phyloP scores from a whole-genome alignment of 2,113 vertebrate genomes.

The Saguinus imperator region DNA sequence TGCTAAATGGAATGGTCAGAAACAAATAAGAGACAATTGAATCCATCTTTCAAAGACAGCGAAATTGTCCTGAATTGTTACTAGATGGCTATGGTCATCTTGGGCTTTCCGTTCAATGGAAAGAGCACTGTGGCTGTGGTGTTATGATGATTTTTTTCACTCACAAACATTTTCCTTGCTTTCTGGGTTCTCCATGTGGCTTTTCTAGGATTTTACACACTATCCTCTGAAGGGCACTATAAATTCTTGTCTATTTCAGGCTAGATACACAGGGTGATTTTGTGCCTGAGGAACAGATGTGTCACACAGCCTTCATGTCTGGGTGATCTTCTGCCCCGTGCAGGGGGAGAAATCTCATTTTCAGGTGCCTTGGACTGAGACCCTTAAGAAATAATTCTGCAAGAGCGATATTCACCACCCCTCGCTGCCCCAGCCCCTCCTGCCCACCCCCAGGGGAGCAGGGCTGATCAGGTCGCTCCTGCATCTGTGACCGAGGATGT shows the following conservation, averaged over 20 bases:
- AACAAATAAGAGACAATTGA: slow-evolving; percentile 30
- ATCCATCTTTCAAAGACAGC: background rate
- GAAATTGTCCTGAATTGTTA: slow-evolving; percentile 22
- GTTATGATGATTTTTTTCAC: background rate
- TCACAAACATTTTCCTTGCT: background rate
- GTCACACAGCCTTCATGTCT: slow-evolving; percentile 66
- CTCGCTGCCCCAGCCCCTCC: background rate
- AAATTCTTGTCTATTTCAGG: slow-evolving; percentile 60
- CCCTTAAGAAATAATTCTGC: slow-evolving; percentile 9
- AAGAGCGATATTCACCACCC: slow-evolving; percentile 45
- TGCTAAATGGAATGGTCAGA: slow-evolving; percentile 29
- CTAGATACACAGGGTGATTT: slow-evolving; percentile 61
- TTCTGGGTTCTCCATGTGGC: background rate
- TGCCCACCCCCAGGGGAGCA: slow-evolving; percentile 3
- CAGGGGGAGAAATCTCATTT: slow-evolving; percentile 66
- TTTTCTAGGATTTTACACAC: background rate
- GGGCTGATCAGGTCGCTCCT: background rate
- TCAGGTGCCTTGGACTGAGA: slow-evolving; percentile 76
- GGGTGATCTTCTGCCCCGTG: slow-evolving; percentile 58
- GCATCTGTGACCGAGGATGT: background rate
- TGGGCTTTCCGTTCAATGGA: slow-evolving; percentile 21
- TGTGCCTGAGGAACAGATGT: slow-evolving; percentile 58
- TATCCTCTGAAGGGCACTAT: slow-evolving; percentile 36
- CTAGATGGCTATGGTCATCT: background rate
- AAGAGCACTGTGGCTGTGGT: background rate